Conservation (phyloP, 2,113 vertebrate species). For the Phrynosoma platyrhinos region DNA sequence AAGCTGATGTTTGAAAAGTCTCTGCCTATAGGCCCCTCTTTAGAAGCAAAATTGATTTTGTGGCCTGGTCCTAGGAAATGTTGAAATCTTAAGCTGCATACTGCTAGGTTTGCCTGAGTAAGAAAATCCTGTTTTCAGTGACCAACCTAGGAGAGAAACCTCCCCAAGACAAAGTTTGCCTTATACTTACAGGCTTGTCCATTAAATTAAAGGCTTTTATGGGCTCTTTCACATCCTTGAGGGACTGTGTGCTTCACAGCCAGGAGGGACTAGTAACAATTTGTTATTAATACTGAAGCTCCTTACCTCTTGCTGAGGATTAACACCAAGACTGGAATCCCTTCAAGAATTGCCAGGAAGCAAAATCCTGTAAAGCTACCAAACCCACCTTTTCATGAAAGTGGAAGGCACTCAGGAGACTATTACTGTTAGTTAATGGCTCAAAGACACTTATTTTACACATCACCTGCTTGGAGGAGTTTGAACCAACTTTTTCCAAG, state of each 20-base stretch:
- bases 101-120: constrained; percentile 42
- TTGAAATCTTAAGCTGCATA: constrained; percentile 39
- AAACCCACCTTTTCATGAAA: constrained; percentile 63
- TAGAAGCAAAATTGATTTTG: constrained; percentile 27
- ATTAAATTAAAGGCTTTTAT: constrained; percentile 57
- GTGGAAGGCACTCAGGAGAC: constrained; percentile 47
- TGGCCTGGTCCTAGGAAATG: constrained; percentile 20
- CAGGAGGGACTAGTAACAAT: constrained; percentile 56
- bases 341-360: constrained; percentile 62
- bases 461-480: constrained; percentile 52
- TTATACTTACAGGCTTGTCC: constrained; percentile 46
- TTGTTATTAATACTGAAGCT: constrained; percentile 64
- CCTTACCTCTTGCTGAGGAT: constrained; percentile 53
- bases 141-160: constrained; percentile 47
- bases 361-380: constrained; percentile 55
- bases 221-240: constrained; percentile 38
- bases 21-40: constrained; percentile 29
- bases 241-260: constrained; percentile 54
- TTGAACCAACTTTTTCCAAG: constrained; percentile 60
- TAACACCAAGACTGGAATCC: constrained; percentile 42
- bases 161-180: constrained; percentile 64
- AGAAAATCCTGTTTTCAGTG: constrained; percentile 35
- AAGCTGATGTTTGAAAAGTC: constrained; percentile 25
- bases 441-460: constrained; percentile 24
- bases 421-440: constrained; percentile 62